phyloP scores from a whole-genome alignment of 2,797 vertebrate species.

The Hydrophis major region DNA sequence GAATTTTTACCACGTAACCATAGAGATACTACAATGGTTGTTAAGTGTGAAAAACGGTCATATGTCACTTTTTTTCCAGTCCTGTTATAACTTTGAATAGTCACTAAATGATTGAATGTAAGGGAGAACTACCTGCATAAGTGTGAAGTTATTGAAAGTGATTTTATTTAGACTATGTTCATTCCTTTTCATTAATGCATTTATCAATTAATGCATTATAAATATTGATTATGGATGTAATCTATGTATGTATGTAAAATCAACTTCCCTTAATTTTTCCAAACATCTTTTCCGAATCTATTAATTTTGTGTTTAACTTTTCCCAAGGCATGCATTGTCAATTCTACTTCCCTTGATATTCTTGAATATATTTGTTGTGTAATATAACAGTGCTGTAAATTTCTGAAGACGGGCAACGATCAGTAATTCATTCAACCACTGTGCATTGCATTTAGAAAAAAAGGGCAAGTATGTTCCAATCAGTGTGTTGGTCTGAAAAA shows the following conservation, averaged over 20 bases:
- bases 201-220: not conserved
- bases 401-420: not conserved
- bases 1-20: not conserved
- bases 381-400: not conserved
- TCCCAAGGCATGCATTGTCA: not conserved
- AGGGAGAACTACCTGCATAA: not conserved
- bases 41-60: not conserved
- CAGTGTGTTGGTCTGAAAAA: not conserved
- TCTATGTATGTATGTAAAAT: not conserved
- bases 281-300: not conserved
- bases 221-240: too few species aligned
- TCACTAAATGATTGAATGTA: not conserved
- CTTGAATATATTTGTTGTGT: not conserved
- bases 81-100: not conserved
- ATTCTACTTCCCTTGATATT: not conserved
- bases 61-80: not conserved
- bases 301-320: not conserved
- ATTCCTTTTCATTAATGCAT: not conserved
- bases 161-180: not conserved
- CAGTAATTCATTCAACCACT: not conserved
- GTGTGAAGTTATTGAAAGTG: not conserved
- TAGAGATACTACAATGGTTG: not conserved
- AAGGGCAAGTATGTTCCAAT: not conserved
- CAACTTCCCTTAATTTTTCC: not conserved
- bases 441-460: not conserved